These are phyloP conservation scores for Lasioglossum pauxillum DNA, from an alignment of 2,888 invertebrate genomes.

Conservation along the genomic window DNA sequence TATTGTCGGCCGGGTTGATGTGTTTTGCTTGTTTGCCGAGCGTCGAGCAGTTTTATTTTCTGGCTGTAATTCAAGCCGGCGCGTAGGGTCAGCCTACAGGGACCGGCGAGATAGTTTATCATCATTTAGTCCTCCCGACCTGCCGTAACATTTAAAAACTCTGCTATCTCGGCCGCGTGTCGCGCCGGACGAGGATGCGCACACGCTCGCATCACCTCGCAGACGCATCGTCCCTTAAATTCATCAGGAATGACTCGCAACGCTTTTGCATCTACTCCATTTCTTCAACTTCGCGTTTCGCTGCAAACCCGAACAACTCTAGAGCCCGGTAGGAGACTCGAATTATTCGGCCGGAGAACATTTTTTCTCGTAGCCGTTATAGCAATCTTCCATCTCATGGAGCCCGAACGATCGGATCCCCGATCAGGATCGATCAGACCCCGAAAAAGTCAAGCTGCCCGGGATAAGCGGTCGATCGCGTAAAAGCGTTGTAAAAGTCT, in stretches of 20 bases:
- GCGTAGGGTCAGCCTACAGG: conserved; percentile 80
- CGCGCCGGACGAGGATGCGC: conserved; percentile 59
- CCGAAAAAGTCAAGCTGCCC: not conserved
- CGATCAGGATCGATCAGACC: conserved; percentile 9
- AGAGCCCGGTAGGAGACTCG: not conserved
- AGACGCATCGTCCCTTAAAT: conserved; percentile 1
- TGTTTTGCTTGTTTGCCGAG: conserved; percentile 58
- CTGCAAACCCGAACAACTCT: not conserved
- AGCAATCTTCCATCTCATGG: not conserved
- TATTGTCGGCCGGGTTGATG: conserved; percentile 40
- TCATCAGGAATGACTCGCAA: conserved; percentile 33
- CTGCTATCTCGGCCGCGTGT: conserved; percentile 77
- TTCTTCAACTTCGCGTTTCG: not conserved
- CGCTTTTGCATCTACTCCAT: not conserved
- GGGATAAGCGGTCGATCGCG: not conserved
- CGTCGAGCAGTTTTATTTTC: conserved; percentile 66
- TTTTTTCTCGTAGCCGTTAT: not conserved
- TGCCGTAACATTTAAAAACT: conserved; percentile 84
- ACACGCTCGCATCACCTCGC: conserved; percentile 56
- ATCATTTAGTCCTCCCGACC: conserved; percentile 83
- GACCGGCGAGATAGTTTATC: conserved; percentile 83
- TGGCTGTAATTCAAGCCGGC: conserved; percentile 78
- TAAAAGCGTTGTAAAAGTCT: conserved; percentile 33
- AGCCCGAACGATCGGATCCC: not conserved
- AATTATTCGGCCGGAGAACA: not conserved